Evolutionary conservation across 2,113 vertebrate genomes (phyloP), one percentile per base, ranked within the genome.

Genomic region (Phrynosoma blainvillii): DNA sequence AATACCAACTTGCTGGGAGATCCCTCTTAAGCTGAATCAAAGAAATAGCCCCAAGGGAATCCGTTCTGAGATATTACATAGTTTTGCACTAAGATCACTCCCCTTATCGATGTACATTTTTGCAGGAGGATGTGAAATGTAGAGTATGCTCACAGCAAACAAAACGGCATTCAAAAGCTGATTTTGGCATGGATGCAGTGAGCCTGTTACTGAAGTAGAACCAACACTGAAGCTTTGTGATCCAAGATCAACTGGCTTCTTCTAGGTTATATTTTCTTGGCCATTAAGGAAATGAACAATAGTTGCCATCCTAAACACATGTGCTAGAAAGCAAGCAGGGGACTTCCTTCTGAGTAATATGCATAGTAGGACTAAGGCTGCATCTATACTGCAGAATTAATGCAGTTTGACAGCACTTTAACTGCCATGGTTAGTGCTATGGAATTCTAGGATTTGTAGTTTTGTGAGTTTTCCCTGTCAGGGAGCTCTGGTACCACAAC

Each of bases 111-210:
- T 81, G 77, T 42, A 75, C 9, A 30, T 80, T 65, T 88, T 42
- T 0, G 86, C 0, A 59, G 42, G 32, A 0, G 82, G 42, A 14
- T 0, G 54, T 80, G 0, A 0, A 0, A 81, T 0, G 84, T n/a
- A 84, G n/a, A 68, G 66, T 18, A 76, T 5, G 62, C 73, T 54
- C n/a, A 66, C 73, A 84, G 87, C n/a, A 78, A 87, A 68, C 42
- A 65, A 65, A 75, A 13, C 30, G 66, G 79, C 25, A n/a, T 40
- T 77, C 54, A 40, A 77, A 70, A 83, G 47, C n/a, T 42, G 74
- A 20, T 27, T 47, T 78, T 56, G 14, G n/a, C 42, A 77, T 40
- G 8, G 16, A 21, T 3, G 5, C 42, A 32, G n/a, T 27, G 42
- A 54, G 20, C 68, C 73, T 83, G 14, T 27, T 54, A 13, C 23